These are phyloP conservation scores for Acromyrmex echinatior DNA, from an alignment of 1,140 invertebrate genomes.

Conservation along the genomic window DNA sequence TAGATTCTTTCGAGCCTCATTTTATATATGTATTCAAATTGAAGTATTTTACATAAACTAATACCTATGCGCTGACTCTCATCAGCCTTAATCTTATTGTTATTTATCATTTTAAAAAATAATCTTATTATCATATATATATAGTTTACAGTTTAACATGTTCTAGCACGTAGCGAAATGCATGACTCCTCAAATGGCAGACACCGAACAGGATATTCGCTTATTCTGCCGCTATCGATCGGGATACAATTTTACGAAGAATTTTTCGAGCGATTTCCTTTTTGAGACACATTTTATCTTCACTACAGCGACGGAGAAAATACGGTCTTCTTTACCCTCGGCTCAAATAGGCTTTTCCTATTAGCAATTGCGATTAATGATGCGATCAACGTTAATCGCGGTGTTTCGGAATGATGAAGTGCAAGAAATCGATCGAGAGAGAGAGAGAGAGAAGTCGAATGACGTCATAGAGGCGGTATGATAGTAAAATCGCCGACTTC, in stretches of 20 bases:
- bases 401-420: neutral
- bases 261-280: neutral
- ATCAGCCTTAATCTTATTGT: too few relatives aligned
- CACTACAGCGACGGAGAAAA: neutral
- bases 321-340: neutral
- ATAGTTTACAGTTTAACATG: neutral
- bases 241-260: constrained; percentile 2
- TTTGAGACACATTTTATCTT: constrained; percentile 17
- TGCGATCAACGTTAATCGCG: constrained; percentile 35
- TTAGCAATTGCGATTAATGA: constrained; percentile 53
- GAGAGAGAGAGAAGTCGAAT: neutral
- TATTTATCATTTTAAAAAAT: neutral
- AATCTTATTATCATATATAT: neutral
- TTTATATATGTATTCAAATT: too few relatives aligned
- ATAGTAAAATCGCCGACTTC: neutral
- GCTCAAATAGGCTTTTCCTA: constrained; percentile 28
- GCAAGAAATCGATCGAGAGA: constrained; percentile 11
- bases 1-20: too few relatives aligned
- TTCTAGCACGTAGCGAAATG: neutral
- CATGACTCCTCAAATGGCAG: neutral
- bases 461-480: neutral
- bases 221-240: neutral
- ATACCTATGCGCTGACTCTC: too few relatives aligned
- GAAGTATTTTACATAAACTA: too few relatives aligned
- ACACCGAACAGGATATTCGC: neutral